Evolutionary conservation across 1,140 invertebrate species (phyloP).

Genomic region (Melitaea cinxia): DNA sequence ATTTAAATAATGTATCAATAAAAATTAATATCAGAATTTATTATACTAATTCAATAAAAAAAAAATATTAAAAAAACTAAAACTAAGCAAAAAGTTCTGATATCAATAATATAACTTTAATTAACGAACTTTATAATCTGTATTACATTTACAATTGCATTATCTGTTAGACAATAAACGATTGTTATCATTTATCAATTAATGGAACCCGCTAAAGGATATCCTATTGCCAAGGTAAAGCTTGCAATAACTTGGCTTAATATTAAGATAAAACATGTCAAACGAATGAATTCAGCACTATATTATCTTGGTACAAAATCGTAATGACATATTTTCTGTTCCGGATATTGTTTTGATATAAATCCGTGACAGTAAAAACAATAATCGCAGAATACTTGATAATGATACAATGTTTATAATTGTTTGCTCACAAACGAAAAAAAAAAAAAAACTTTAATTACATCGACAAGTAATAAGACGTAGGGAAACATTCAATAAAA

Average conservation of each 20-base stretch:
- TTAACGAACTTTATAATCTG: constrained; percentile 22
- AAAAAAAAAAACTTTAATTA: too few species aligned
- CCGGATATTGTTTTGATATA: background rate
- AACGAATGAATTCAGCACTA: background rate
- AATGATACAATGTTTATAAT: constrained; percentile 1
- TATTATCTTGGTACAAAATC: background rate
- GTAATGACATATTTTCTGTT: constrained; percentile 4
- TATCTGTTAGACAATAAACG: constrained; percentile 16
- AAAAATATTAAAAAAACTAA: background rate
- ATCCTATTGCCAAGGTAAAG: constrained; percentile 36
- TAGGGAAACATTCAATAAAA: too few species aligned
- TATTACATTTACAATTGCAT: constrained; percentile 31
- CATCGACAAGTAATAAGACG: too few species aligned
- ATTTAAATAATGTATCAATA: too few species aligned
- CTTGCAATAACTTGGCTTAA: background rate
- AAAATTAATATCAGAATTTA: too few species aligned
- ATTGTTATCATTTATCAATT: constrained; percentile 35
- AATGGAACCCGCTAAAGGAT: constrained; percentile 37
- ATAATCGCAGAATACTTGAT: background rate
- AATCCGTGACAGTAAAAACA: constrained; percentile 3
- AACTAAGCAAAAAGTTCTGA: background rate
- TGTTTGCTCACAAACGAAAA: too few species aligned
- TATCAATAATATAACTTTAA: background rate
- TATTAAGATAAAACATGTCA: constrained; percentile 2
- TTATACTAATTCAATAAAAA: background rate